Evolutionary conservation across 2,113 vertebrate genomes (phyloP), one percentile per base, ranked within the genome.

Genomic region (Sminthopsis crassicaudata): DNA sequence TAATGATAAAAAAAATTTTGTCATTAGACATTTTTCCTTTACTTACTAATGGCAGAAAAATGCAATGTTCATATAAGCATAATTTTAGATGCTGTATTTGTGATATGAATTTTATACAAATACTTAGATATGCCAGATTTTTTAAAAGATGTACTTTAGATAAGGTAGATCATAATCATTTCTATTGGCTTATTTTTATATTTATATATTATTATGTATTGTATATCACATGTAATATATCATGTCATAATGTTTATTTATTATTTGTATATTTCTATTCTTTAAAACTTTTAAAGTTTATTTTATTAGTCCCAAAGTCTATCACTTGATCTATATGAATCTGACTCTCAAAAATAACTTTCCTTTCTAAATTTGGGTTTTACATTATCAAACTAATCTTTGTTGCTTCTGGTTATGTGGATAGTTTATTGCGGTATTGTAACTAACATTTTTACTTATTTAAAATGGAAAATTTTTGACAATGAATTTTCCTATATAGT

Each of bases 351-450:
- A 84, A 84, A 84, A 84, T 84, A 6, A 42, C 36, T 84, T 84
- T n/a, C 36, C 67, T 84, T 76, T 84, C 67, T 84, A 84, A 84
- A 8, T 42, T n/a, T 84, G 16, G 14, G n/a, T 42, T 22, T 76
- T 42, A 76, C 9, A 42, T 84, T 84, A 42, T 84, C 36, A 84
- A 8, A 84, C 67, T 84, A 22, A 92, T 89, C 93, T 90, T 27
- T 51, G 57, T 0, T 48, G 46, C 8, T 55, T 91, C n/a, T 94
- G 55, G 92, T 92, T 89, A 91, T 57, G 91, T 2, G 90, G 2
- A 30, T 90, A 60, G 42, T 51, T 95, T 93, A 53, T 46, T 42
- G 95, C 46, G 25, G 89, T 93, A 94, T 36, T 94, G 94, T 92
- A 53, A 90, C n/a, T 11, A 90, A 50, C 8, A 5, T 48, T 50